Evolutionary conservation across 2,888 invertebrate genomes (phyloP).

Genomic region (Galerucella calmariensis): DNA sequence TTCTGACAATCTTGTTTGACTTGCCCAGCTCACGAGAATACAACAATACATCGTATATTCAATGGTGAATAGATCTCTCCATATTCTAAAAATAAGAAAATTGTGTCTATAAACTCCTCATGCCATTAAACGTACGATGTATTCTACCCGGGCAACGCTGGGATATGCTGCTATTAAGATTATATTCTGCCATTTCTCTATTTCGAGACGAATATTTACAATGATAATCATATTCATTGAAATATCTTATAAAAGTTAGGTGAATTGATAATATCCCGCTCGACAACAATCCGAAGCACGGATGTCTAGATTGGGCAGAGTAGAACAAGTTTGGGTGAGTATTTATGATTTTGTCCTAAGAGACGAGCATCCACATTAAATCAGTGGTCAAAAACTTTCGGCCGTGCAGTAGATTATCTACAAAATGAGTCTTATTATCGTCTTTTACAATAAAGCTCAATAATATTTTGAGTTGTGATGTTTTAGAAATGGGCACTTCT

Average conservation of each 20-base stretch:
- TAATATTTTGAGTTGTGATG: constrained; percentile 42
- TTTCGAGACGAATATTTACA: background rate
- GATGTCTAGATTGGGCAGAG: constrained; percentile 53
- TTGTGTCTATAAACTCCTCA: too few relatives aligned
- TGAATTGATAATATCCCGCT: constrained; percentile 26
- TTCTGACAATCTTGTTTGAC: too few relatives aligned
- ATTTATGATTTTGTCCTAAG: constrained; percentile 56
- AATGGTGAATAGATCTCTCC: too few relatives aligned
- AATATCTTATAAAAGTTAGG: constrained; percentile 11
- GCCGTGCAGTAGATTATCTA: constrained; percentile 47
- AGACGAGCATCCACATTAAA: constrained; percentile 50
- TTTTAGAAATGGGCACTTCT: constrained; percentile 33
- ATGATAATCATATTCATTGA: background rate
- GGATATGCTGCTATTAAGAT: background rate
- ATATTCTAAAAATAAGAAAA: too few relatives aligned
- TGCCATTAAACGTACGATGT: too few relatives aligned
- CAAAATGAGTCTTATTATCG: constrained; percentile 48
- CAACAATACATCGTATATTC: too few relatives aligned
- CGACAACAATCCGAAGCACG: constrained; percentile 47
- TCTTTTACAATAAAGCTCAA: constrained; percentile 44
- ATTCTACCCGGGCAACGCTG: too few relatives aligned
- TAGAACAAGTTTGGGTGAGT: constrained; percentile 56
- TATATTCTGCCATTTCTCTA: background rate
- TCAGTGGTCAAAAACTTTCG: constrained; percentile 48
- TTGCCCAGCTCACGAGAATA: too few relatives aligned